A percentile compares a stretch with the other conserved stretches of the same genome.
These are phyloP conservation scores for Puntigrus tetrazona DNA, from an alignment of 2,113 vertebrate genomes.

Conservation along the genomic window DNA sequence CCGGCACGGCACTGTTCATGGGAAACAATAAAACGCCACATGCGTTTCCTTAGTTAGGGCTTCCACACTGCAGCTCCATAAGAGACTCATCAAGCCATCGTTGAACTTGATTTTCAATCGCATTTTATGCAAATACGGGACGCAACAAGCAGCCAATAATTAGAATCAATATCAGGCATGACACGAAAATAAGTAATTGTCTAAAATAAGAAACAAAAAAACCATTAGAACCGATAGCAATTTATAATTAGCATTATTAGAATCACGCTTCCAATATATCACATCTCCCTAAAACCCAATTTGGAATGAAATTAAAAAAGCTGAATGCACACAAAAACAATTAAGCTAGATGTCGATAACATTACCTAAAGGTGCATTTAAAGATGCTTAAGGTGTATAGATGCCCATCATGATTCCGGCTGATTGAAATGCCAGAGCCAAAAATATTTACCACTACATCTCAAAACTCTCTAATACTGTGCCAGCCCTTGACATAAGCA, in stretches of 20 bases:
- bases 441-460: not conserved
- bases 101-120: not conserved
- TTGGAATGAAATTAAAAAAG: not conserved
- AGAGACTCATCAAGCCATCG: conserved; percentile 19
- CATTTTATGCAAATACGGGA: not conserved
- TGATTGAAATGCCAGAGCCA: not conserved
- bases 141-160: not conserved
- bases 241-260: not conserved
- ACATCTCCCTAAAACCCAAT: not conserved
- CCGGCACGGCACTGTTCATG: conserved; percentile 28
- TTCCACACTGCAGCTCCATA: conserved; percentile 29
- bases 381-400: not conserved
- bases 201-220: not conserved
- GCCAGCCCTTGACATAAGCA: not conserved
- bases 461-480: not conserved
- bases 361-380: not conserved
- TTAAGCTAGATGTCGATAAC: not conserved
- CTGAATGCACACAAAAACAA: not conserved
- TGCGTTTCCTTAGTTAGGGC: conserved; percentile 47
- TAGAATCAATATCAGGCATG: too few species aligned
- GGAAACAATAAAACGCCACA: conserved; percentile 54
- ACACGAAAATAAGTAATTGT: too few species aligned
- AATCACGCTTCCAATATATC: not conserved
- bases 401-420: not conserved
- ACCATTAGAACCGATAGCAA: not conserved